phyloP scores from a whole-genome alignment of 2,888 invertebrate genomes.

The Drosophila greeni region DNA sequence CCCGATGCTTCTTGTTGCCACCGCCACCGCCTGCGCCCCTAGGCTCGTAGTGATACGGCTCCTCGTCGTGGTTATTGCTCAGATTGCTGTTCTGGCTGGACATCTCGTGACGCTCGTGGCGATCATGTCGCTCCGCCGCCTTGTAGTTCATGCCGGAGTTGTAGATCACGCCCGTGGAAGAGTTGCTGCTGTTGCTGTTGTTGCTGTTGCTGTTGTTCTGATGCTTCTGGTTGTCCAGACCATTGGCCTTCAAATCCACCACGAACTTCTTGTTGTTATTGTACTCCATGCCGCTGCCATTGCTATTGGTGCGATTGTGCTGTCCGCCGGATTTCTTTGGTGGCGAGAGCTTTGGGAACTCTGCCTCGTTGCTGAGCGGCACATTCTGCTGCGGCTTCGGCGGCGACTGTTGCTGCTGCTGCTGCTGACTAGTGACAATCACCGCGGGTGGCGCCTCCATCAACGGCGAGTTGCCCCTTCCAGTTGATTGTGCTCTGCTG shows the following conservation, averaged over 20 bases:
- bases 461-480: conserved; percentile 74
- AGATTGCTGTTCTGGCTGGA: conserved; percentile 72
- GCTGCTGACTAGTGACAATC: conserved; percentile 77
- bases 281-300: conserved; percentile 67
- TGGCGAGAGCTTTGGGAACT: conserved; percentile 79
- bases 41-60: conserved; percentile 73
- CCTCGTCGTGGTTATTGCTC: conserved; percentile 75
- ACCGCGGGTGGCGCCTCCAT: conserved; percentile 77
- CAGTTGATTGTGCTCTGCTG: conserved; percentile 73
- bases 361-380: conserved; percentile 77
- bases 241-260: conserved; percentile 61
- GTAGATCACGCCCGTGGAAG: conserved; percentile 53
- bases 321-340: conserved; percentile 76
- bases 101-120: conserved; percentile 68
- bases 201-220: conserved; percentile 39
- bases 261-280: conserved; percentile 61
- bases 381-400: conserved; percentile 56
- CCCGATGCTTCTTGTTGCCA: conserved; percentile 76
- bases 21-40: conserved; percentile 38
- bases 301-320: conserved; percentile 65
- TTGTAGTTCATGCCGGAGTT: conserved; percentile 76
- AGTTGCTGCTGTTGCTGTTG: conserved; percentile 46
- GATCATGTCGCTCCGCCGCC: conserved; percentile 63
- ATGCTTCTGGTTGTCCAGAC: conserved; percentile 55
- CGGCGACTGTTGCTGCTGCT: conserved; percentile 64